Evolutionary conservation across 2,797 vertebrate genomes (phyloP).

Genomic region (Eulemur albifrons): DNA sequence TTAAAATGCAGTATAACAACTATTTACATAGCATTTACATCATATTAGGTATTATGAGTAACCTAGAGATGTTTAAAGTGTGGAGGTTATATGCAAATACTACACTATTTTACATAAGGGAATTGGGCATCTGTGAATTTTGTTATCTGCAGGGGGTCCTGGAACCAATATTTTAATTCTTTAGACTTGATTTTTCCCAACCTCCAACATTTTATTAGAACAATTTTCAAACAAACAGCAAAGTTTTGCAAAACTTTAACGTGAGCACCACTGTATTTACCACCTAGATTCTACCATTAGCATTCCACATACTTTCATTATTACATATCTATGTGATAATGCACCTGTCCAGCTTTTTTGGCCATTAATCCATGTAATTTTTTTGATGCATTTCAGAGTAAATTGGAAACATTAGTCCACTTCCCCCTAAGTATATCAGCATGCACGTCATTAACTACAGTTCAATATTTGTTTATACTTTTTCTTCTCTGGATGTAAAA

Average conservation of each 20-base stretch:
- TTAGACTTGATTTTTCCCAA: not conserved
- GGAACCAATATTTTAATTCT: not conserved
- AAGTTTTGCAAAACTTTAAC: not conserved
- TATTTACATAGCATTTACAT: not conserved
- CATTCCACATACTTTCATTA: not conserved
- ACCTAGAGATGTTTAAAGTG: not conserved
- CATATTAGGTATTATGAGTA: not conserved
- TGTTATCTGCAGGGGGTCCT: not conserved
- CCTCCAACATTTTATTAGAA: not conserved
- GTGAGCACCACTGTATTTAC: not conserved
- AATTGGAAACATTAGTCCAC: not conserved
- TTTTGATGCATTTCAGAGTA: constrained; percentile 22
- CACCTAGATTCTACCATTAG: not conserved
- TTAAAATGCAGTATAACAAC: not conserved
- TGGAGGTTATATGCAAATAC: not conserved
- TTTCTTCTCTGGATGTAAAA: not conserved
- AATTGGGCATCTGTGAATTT: not conserved
- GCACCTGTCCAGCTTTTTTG: not conserved
- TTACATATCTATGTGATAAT: not conserved
- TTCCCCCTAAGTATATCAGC: not conserved
- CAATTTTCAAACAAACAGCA: not conserved
- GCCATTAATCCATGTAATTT: not conserved
- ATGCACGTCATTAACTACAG: not conserved
- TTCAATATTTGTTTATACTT: not conserved
- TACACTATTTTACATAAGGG: not conserved